Evolutionary conservation across 1,140 invertebrate species (phyloP), one percentile per base, ranked within the genome.

Genomic region (Riptortus pedestris): DNA sequence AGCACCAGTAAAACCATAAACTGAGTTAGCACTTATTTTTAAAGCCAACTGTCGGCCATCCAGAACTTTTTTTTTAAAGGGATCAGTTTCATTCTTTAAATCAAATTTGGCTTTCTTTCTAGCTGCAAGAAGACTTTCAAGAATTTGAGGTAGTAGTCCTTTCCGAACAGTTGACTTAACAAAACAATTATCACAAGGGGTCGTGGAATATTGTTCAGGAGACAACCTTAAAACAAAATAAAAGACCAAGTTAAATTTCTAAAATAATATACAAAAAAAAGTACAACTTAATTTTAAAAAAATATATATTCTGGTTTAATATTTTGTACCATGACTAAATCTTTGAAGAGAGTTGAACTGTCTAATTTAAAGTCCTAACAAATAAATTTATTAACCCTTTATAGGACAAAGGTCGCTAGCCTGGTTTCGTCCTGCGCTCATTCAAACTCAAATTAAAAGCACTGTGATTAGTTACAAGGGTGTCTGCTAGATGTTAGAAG

Each of bases 1-100:
- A 11, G 97, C 97, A 14, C 97, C 97, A 29, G 97, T 99, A 74
- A 99, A 99, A 55, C 97, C 97, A 78, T 99, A 99, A 0, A 99
- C 97, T 28, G 96, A 99, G 79, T 99, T 99, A 0, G 97, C 97
- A 69, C 92, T 96, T 29, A 99, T 95, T 81, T 99, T 99, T 63
- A 99, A 80, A 57, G 97, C 97, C 66, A 98, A 79, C 74, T 99
- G 97, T 69, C 97, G 77, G 67, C 96, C 96, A 81, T 98, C 95
- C 28, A 98, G 76, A 1, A 98, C 94, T 69, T 94, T 93, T 70
- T 88, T 84, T 73, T 88, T 88, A 63, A 98, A 88, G 2, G 92
- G 91, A 82, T 98, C 94, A 43, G 86, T 96, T 78, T 97, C 95
- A 59, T 91, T 83, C 73, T 95, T 95, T 27, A 96, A 76, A 72